Evolutionary conservation across 2,888 invertebrate genomes (phyloP).

Genomic region (Mechanitis messenoides): DNA sequence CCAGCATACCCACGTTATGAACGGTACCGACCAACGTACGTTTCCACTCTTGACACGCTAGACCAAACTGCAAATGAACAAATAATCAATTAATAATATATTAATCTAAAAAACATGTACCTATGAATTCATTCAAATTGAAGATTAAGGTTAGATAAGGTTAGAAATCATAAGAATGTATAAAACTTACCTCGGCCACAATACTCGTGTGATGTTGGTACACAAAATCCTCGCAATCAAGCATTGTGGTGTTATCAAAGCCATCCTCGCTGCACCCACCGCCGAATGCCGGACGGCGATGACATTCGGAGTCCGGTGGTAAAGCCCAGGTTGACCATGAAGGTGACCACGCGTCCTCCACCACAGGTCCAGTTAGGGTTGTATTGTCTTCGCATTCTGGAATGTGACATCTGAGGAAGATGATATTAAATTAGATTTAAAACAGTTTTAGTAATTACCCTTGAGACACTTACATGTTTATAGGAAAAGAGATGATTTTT

Average conservation of each 20-base stretch:
- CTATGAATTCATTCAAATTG: no score
- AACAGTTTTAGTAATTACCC: background rate
- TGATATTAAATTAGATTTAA: background rate
- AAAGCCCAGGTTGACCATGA: constrained; percentile 49
- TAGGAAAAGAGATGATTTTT: background rate
- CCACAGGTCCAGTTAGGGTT: constrained; percentile 34
- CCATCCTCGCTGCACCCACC: constrained; percentile 45
- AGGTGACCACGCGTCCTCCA: constrained; percentile 39
- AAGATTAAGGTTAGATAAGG: background rate
- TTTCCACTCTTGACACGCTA: constrained; percentile 81
- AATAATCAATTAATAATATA: background rate
- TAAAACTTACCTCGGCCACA: constrained; percentile 65
- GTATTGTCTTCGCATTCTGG: constrained; percentile 69
- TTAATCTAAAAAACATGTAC: no score
- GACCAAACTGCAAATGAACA: constrained; percentile 68
- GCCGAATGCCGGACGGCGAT: constrained; percentile 41
- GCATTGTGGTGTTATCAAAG: constrained; percentile 52
- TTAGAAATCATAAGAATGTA: background rate
- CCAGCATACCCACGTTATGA: constrained; percentile 79
- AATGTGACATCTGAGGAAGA: constrained; percentile 59
- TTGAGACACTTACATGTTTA: background rate
- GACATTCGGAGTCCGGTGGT: constrained; percentile 44
- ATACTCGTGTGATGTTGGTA: constrained; percentile 71
- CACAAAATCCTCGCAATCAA: constrained; percentile 61
- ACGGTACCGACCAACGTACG: constrained; percentile 80